A percentile compares a stretch with the other conserved stretches of the same genome.
These are phyloP conservation scores for Hylaea fasciaria DNA, from an alignment of 2,888 invertebrate genomes.

Conservation along the genomic window DNA sequence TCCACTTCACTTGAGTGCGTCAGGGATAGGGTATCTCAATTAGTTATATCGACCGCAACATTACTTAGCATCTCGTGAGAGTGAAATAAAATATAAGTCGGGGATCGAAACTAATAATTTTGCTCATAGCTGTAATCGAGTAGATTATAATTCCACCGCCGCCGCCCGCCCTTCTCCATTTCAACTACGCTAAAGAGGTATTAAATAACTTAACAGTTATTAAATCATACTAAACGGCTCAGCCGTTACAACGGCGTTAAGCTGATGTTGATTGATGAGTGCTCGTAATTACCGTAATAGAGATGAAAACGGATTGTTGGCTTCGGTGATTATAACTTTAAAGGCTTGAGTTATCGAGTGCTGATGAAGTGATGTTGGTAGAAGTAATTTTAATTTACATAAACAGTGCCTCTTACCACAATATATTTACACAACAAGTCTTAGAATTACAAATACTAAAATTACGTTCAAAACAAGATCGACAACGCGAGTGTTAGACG, in stretches of 20 bases:
- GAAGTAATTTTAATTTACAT: not conserved
- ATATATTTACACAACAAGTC: too few relatives aligned
- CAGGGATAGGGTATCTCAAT: not conserved
- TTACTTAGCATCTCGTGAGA: too few relatives aligned
- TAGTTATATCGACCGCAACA: not conserved
- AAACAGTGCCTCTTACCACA: too few relatives aligned
- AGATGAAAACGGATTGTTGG: conserved; percentile 19
- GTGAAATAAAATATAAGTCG: too few relatives aligned
- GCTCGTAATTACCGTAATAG: conserved; percentile 21
- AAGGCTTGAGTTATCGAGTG: not conserved
- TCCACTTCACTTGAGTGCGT: not conserved
- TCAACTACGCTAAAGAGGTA: conserved; percentile 15
- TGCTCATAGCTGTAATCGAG: too few relatives aligned
- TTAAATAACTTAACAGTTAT: conserved; percentile 21
- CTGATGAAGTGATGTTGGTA: conserved; percentile 4
- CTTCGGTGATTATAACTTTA: conserved; percentile 23
- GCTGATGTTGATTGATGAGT: conserved; percentile 28
- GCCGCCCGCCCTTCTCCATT: not conserved
- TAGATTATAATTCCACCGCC: too few relatives aligned
- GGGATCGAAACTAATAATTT: too few relatives aligned
- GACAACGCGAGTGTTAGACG: too few relatives aligned
- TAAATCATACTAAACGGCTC: conserved; percentile 18
- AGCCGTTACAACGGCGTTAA: conserved; percentile 14
- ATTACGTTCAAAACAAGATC: too few relatives aligned
- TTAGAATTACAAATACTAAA: too few relatives aligned